Conservation (phyloP, 2,888 invertebrate genomes). For the Volucella inflata region DNA sequence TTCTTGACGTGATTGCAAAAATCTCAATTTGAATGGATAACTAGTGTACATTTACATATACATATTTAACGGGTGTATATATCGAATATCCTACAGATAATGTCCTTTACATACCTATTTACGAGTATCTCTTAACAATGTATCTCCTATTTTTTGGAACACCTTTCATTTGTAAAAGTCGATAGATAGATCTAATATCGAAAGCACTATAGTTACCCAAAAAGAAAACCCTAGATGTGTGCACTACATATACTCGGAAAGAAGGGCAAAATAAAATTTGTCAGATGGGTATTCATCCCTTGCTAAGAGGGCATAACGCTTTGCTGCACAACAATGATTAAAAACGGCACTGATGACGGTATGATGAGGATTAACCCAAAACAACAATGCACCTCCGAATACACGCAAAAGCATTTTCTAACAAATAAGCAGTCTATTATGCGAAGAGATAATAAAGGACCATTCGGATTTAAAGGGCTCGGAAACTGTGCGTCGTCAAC, state of each 20-base stretch:
- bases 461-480: conserved; percentile 83
- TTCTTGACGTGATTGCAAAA: background rate
- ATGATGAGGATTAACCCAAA: conserved; percentile 83
- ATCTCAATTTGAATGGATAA: conserved; percentile 8
- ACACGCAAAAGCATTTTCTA: conserved; percentile 76
- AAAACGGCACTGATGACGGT: conserved; percentile 82
- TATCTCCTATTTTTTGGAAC: conserved; percentile 56
- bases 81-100: conserved; percentile 5
- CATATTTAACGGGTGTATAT: background rate
- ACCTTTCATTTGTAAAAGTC: conserved; percentile 57
- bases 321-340: conserved; percentile 75
- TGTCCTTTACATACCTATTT: conserved; percentile 13
- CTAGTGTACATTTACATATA: background rate
- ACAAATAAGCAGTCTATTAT: conserved; percentile 81
- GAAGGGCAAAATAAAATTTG: conserved; percentile 55
- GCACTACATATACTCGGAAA: conserved; percentile 9
- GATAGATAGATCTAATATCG: conserved; percentile 57
- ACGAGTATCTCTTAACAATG: conserved; percentile 24
- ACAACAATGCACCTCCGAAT: conserved; percentile 74
- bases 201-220: conserved; percentile 56
- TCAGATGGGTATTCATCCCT: conserved; percentile 73
- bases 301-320: conserved; percentile 72
- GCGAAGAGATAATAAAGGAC: conserved; percentile 84
- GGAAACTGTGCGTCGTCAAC: conserved; percentile 73
- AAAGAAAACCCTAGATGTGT: conserved; percentile 38